These are phyloP conservation scores for Sarcophaga peregrina DNA, from an alignment of 1,140 invertebrate species.

Conservation along the genomic window DNA sequence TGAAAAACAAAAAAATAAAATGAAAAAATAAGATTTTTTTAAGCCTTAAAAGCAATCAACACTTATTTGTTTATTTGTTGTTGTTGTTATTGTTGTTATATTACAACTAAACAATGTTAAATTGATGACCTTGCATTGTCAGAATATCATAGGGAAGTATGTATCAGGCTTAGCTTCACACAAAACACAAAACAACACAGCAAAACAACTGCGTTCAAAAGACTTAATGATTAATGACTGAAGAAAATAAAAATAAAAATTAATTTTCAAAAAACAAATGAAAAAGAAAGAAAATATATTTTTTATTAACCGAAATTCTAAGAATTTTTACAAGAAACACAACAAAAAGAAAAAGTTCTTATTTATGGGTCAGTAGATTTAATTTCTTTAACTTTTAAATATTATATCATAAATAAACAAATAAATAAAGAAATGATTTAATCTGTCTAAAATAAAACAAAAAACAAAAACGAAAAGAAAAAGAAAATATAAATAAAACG, in stretches of 20 bases:
- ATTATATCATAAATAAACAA: no score
- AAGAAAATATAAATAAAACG: neutral
- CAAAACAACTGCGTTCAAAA: neutral
- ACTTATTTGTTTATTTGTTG: neutral
- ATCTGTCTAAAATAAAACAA: no score
- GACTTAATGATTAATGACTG: neutral
- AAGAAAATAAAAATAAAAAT: neutral
- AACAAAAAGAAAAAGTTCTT: no score
- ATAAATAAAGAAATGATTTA: no score
- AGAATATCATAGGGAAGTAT: neutral
- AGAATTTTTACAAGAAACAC: neutral
- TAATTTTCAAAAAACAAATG: neutral
- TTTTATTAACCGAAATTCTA: neutral
- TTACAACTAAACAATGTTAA: neutral
- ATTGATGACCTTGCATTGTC: slow-evolving; percentile 9
- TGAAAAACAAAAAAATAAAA: neutral
- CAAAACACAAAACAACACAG: no score
- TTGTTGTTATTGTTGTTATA: no score
- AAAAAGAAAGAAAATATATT: neutral
- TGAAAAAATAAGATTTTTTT: neutral
- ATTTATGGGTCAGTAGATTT: neutral
- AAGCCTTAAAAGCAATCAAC: slow-evolving; percentile 4
- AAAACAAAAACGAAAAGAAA: no score
- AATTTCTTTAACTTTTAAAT: neutral
- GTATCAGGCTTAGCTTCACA: neutral